Conservation (phyloP, 2,888 invertebrate genomes). For the Aleiodes testaceus region DNA sequence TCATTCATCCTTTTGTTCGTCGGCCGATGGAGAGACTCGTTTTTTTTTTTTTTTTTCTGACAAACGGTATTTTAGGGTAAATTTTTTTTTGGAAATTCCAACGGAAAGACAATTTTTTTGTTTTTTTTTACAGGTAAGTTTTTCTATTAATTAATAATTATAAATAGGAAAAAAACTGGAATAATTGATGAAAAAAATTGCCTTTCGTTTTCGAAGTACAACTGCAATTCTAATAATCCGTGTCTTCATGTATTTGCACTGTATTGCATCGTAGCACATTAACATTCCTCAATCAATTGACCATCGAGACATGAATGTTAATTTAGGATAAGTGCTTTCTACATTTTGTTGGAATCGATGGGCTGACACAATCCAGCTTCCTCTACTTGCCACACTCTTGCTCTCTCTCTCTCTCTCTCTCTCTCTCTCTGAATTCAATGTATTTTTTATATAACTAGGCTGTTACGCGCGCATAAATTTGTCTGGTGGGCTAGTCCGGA, state of each 20-base stretch:
- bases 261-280: background rate
- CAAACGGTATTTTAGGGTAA: background rate
- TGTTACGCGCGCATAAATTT: too few species aligned
- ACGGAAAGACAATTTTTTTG: background rate
- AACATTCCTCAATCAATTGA: background rate
- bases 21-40: too few species aligned
- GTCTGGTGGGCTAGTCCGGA: too few species aligned
- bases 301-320: slow-evolving; percentile 15
- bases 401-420: slow-evolving; percentile 1
- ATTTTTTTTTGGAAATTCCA: too few species aligned
- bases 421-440: background rate
- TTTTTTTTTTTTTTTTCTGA: background rate
- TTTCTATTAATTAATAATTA: background rate
- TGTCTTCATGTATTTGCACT: background rate
- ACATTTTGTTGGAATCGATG: background rate
- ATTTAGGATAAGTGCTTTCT: background rate
- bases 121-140: slow-evolving; percentile 25
- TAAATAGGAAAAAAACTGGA: background rate
- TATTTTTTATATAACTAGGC: background rate
- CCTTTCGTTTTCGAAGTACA: slow-evolving; percentile 24
- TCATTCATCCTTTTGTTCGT: too few species aligned
- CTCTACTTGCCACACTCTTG: background rate
- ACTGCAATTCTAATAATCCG: slow-evolving; percentile 6
- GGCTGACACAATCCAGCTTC: background rate
- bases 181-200: background rate